These are phyloP conservation scores for Poecilobothrus nobilitatus DNA, from an alignment of 2,888 invertebrate genomes.

Conservation along the genomic window DNA sequence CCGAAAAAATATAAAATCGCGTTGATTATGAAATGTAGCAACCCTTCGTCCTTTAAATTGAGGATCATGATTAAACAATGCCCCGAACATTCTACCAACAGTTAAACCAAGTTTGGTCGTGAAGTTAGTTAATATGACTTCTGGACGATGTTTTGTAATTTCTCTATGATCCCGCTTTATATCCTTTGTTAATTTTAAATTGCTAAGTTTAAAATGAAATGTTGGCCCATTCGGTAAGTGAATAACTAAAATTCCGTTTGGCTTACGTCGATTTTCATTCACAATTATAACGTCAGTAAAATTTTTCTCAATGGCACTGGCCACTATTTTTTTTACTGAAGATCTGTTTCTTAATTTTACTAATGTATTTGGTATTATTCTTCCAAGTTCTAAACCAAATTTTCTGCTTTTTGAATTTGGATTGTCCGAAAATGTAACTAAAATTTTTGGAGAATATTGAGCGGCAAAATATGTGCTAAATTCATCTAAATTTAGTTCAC, in stretches of 20 bases:
- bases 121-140: constrained; percentile 93
- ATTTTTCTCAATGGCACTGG: constrained; percentile 67
- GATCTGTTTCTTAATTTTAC: constrained; percentile 80
- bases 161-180: constrained; percentile 69
- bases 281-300: constrained; percentile 86
- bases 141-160: constrained; percentile 82
- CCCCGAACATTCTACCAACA: constrained; percentile 85
- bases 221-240: constrained; percentile 97
- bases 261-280: constrained; percentile 87
- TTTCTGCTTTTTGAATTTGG: constrained; percentile 81
- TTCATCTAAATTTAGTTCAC: constrained; percentile 76
- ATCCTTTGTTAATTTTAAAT: constrained; percentile 82
- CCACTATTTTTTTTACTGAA: constrained; percentile 86
- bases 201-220: constrained; percentile 89
- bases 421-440: constrained; percentile 93
- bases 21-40: constrained; percentile 97
- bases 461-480: constrained; percentile 78
- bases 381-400: constrained; percentile 83
- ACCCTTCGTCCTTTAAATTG: constrained; percentile 88
- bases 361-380: constrained; percentile 86
- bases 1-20: constrained; percentile 97
- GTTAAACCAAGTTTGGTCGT: constrained; percentile 86
- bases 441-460: constrained; percentile 82
- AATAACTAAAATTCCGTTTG: constrained; percentile 84
- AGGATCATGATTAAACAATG: constrained; percentile 91